Evolutionary conservation across 1,140 invertebrate genomes (phyloP), one percentile per base, ranked within the genome.

Genomic region (Leptestheria dahalacensis): DNA sequence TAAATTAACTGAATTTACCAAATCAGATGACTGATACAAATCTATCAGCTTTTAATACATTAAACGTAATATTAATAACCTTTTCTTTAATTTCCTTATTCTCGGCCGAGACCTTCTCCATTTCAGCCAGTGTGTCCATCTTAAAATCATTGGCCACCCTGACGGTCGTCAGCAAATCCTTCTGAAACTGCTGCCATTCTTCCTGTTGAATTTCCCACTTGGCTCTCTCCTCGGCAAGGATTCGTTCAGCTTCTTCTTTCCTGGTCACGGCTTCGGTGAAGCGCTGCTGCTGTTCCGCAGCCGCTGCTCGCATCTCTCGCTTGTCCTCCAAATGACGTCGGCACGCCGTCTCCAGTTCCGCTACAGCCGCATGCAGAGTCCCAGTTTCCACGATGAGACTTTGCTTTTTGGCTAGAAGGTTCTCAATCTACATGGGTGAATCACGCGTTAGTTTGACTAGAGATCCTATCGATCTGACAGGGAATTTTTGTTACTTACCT

Each of bases 141-240:
- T 92, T 91, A 72, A 95, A 92, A 69, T 95, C 90, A 72, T 95
- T 94, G 12, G 92, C 91, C 9, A 96, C 91, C 18, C 91, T 78
- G 0, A 96, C 92, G 0, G 91, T 91, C 74, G 89, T 90, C 29
- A 94, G 74, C 1, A 96, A 75, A 73, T 96, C 92, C 59, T 82
- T 82, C 70, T 95, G 90, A 75, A 95, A 95, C 69, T 92, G 88
- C 65, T 87, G 82, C 92, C 91, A 95, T 72, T 95, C 91, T 12
- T 83, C 77, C 63, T 79, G 81, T 15, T 84, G 80, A 63, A 76
- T 74, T 53, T 75, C 69, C 24, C 81, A 72, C 55, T 79, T 67
- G 59, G 77, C 76, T 29, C 76, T 77, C 62, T 82, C 75, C 48
- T 83, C 78, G 2, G 74, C 72, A 4, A 86, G 65, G 21, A 78